Conservation (phyloP, 2,888 invertebrate species). For the Euplagia quadripunctaria region DNA sequence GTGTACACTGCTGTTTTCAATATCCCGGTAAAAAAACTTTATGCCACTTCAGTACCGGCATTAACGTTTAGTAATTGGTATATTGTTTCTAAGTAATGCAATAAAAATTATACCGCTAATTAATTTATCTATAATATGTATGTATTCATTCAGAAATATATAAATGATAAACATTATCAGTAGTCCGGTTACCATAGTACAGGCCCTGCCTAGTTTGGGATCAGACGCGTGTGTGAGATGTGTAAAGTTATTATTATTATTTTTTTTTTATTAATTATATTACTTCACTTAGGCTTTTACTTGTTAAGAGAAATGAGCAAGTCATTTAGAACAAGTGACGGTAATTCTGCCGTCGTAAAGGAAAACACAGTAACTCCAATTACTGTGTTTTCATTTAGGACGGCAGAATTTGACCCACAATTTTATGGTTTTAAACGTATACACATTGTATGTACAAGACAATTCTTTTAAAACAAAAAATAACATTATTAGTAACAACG, state of each 20-base stretch:
- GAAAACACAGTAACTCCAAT: no score
- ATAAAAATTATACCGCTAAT: not conserved
- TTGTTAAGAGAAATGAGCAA: conserved; percentile 22
- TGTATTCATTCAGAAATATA: no score
- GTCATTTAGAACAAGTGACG: conserved; percentile 45
- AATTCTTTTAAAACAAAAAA: conserved; percentile 41
- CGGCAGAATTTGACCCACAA: no score
- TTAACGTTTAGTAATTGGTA: not conserved
- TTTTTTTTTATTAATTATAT: no score
- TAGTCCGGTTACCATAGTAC: no score
- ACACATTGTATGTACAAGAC: conserved; percentile 28
- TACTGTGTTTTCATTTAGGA: no score
- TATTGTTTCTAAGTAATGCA: not conserved
- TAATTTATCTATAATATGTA: no score
- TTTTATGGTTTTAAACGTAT: not conserved
- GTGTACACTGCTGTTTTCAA: not conserved
- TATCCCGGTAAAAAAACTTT: not conserved
- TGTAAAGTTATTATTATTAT: no score
- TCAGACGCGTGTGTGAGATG: no score
- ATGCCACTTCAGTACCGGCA: not conserved
- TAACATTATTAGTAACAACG: conserved; percentile 36
- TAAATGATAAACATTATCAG: no score
- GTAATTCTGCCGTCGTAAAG: conserved; percentile 34
- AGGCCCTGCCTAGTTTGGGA: no score
- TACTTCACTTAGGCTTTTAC: conserved; percentile 26